phyloP scores from a whole-genome alignment of 2,797 vertebrate species.

The Sebastes baramenuke region DNA sequence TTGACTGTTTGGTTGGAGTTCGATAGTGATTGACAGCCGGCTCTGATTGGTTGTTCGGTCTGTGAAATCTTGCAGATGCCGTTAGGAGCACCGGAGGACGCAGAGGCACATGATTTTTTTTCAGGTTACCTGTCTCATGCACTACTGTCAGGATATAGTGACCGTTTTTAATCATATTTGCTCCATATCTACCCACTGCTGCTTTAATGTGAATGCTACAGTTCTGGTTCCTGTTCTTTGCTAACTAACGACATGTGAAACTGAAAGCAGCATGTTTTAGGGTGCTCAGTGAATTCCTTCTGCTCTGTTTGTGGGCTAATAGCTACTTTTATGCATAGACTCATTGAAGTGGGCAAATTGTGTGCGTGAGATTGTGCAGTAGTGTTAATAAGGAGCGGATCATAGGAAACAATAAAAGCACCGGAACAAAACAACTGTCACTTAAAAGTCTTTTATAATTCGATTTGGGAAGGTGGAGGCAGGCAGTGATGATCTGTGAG shows the following conservation, averaged over 20 bases:
- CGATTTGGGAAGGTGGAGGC: background rate
- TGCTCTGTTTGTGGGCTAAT: constrained; percentile 10
- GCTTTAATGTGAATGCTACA: background rate
- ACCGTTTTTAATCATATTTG: too few species aligned
- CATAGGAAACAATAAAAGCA: background rate
- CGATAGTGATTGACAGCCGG: too few species aligned
- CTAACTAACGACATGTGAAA: background rate
- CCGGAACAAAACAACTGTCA: background rate
- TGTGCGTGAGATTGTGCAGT: background rate
- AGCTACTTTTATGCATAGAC: background rate
- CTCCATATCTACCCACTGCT: too few species aligned
- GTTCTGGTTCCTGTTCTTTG: background rate
- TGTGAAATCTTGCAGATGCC: too few species aligned
- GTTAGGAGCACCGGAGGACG: too few species aligned
- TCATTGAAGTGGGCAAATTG: background rate
- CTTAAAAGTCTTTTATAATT: background rate
- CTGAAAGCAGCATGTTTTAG: background rate
- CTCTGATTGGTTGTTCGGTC: too few species aligned
- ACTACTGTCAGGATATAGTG: too few species aligned
- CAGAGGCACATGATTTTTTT: too few species aligned
- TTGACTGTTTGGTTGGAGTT: too few species aligned
- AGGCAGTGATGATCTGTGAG: background rate
- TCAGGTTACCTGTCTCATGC: too few species aligned
- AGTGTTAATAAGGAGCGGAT: background rate
- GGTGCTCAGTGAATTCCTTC: background rate